Conservation (phyloP, 2,888 invertebrate genomes). For the Ganaspis brasiliensis region DNA sequence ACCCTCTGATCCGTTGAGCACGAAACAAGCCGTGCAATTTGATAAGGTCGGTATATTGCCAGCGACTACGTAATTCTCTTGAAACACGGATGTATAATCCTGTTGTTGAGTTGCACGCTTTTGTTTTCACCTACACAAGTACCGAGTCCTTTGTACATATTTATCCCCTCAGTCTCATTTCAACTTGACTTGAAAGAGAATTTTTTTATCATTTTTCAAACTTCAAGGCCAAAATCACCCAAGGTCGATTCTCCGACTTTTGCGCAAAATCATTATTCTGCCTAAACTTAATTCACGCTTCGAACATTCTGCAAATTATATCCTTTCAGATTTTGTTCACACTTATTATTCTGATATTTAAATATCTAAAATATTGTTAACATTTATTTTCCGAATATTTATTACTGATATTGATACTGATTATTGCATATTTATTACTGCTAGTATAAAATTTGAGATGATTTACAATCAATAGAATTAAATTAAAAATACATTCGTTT, state of each 20-base stretch:
- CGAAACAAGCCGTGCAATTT: conserved; percentile 46
- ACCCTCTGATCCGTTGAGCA: conserved; percentile 49
- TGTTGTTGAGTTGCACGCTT: conserved; percentile 34
- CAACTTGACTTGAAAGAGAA: not conserved
- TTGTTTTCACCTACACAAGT: not conserved
- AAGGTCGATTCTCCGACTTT: conserved; percentile 9
- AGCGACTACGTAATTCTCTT: conserved; percentile 47
- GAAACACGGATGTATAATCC: conserved; percentile 41
- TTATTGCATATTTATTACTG: too few relatives aligned
- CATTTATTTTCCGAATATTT: too few relatives aligned
- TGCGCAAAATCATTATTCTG: not conserved
- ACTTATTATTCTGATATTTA: too few relatives aligned
- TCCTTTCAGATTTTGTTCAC: not conserved
- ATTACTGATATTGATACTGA: too few relatives aligned
- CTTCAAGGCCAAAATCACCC: not conserved
- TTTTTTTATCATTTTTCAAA: conserved; percentile 22
- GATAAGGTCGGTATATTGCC: conserved; percentile 52
- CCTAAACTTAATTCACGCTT: not conserved
- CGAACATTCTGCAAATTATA: not conserved
- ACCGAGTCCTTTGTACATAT: not conserved
- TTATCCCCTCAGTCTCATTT: not conserved
- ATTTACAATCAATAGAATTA: too few relatives aligned
- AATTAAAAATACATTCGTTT: too few relatives aligned
- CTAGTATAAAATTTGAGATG: too few relatives aligned
- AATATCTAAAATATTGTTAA: too few relatives aligned